A percentile compares a stretch with the other conserved stretches of the same genome.
Conservation (phyloP, 2,113 vertebrate species). For the Gila orcuttii region DNA sequence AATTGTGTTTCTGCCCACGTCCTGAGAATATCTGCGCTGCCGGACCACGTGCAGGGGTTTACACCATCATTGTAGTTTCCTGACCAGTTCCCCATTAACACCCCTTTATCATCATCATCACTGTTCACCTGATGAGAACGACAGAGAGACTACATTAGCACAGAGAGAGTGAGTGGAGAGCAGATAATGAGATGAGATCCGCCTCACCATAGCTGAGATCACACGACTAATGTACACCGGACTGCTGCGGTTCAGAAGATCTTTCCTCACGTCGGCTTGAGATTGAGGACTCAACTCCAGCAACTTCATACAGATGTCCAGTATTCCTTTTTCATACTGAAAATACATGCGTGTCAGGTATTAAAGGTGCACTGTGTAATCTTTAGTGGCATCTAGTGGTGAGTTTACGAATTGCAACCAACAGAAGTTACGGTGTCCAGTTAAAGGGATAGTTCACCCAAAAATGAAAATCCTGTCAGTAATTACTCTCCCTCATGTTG, state of each 20-base stretch:
- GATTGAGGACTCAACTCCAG: constrained; percentile 75
- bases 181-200: neutral
- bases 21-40: constrained; percentile 86
- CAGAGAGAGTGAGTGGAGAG: neutral
- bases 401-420: too few relatives aligned
- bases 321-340: constrained; percentile 71
- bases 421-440: too few relatives aligned
- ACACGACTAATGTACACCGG: constrained; percentile 75
- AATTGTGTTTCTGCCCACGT: constrained; percentile 80
- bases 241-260: constrained; percentile 64
- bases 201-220: constrained; percentile 79
- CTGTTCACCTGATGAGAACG: constrained; percentile 82
- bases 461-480: too few relatives aligned
- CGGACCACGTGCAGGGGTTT: constrained; percentile 83
- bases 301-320: constrained; percentile 74
- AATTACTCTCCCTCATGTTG: too few relatives aligned
- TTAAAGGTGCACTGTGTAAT: too few relatives aligned
- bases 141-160: neutral
- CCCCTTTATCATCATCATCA: constrained; percentile 87
- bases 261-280: constrained; percentile 47
- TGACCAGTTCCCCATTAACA: constrained; percentile 90
- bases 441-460: too few relatives aligned
- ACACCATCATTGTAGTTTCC: constrained; percentile 78
- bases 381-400: too few relatives aligned
- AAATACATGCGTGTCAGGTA: neutral